A percentile compares a stretch with the other conserved stretches of the same genome.
Conservation (phyloP, 2,888 invertebrate species). For the Trypoxylon attenuatum region DNA sequence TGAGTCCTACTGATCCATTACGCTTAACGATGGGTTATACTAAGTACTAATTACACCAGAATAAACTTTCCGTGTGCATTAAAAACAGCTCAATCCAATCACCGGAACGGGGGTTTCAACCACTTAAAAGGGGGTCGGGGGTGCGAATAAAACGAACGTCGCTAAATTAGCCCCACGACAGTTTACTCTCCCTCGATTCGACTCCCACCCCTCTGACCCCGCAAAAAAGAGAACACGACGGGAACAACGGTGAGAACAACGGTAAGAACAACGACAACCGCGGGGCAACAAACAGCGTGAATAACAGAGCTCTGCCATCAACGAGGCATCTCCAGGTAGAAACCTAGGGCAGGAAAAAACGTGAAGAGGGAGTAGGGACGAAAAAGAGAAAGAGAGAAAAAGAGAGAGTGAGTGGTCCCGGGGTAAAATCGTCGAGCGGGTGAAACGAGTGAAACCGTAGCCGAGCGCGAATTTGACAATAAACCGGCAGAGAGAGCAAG, state of each 20-base stretch:
- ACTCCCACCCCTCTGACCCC: no score
- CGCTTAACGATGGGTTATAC: no score
- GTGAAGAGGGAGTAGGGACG: conserved; percentile 18
- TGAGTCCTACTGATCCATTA: no score
- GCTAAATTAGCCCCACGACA: no score
- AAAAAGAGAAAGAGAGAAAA: conserved; percentile 8
- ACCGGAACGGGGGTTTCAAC: conserved; percentile 6
- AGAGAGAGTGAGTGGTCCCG: conserved; percentile 5
- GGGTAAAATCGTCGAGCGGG: conserved; percentile 48
- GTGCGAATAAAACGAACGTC: no score
- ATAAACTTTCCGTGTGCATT: no score
- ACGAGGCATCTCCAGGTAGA: conserved; percentile 21
- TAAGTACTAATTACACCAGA: no score
- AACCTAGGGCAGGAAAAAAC: conserved; percentile 8
- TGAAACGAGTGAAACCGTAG: conserved; percentile 58
- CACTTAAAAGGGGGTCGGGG: no score
- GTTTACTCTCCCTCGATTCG: no score
- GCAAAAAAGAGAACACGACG: neutral
- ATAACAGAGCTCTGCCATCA: conserved; percentile 8
- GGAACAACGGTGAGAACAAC: conserved; percentile 15
- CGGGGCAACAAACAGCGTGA: conserved; percentile 4
- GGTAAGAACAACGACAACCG: conserved; percentile 28
- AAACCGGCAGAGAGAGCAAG: conserved; percentile 38
- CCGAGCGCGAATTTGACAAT: conserved; percentile 61
- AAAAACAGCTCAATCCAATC: conserved; percentile 18